Percentiles rank a stretch among this genome's conserved stretches.
These are phyloP conservation scores for Tautogolabrus adspersus DNA, from an alignment of 2,113 vertebrate genomes.

Conservation along the genomic window DNA sequence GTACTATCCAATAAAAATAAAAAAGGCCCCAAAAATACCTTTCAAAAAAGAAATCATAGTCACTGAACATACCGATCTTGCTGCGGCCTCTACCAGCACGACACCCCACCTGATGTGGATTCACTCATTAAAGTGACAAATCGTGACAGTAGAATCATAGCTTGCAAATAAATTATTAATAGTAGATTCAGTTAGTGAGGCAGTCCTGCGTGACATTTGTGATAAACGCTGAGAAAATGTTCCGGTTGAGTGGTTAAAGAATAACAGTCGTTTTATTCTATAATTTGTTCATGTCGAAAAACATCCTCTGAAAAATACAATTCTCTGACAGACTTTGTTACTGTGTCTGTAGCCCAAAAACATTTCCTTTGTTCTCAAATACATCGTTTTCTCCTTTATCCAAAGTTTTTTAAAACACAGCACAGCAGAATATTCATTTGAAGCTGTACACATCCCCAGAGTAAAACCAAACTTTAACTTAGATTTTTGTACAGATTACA, in stretches of 20 bases:
- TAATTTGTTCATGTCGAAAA: neutral
- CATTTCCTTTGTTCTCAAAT: too few species aligned
- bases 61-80: neutral
- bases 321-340: neutral
- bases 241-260: neutral
- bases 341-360: neutral
- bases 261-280: neutral
- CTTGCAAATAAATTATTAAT: conserved; percentile 22
- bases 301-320: neutral
- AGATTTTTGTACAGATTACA: too few species aligned
- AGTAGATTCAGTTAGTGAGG: neutral
- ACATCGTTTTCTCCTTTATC: too few species aligned
- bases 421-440: too few species aligned
- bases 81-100: too few species aligned
- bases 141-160: conserved; percentile 1
- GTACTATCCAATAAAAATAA: too few species aligned
- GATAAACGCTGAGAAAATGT: neutral
- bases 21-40: too few species aligned
- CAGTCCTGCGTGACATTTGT: neutral
- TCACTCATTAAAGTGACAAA: conserved; percentile 3
- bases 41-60: neutral
- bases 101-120: neutral
- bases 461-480: too few species aligned
- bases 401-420: too few species aligned
- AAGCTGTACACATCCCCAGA: too few species aligned